Conservation (phyloP, 2,888 invertebrate genomes). For the Schrankia costaestrigalis region DNA sequence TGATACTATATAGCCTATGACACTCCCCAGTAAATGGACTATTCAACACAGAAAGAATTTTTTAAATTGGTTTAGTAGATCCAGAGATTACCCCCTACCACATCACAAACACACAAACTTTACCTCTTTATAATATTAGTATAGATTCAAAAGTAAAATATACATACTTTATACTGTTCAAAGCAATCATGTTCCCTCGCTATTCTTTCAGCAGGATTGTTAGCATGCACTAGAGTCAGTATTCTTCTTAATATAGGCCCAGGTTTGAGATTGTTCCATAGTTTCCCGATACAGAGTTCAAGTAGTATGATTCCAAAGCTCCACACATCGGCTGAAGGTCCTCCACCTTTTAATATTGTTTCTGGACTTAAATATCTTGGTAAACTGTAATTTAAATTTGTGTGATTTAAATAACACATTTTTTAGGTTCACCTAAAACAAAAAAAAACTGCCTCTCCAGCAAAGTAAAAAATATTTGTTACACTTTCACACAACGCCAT, state of each 20-base stretch:
- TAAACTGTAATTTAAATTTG: constrained; percentile 74
- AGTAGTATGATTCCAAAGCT: constrained; percentile 93
- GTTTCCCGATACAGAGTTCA: constrained; percentile 86
- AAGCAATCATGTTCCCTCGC: constrained; percentile 88
- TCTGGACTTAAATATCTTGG: constrained; percentile 92
- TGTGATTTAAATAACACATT: not conserved
- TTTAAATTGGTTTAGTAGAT: too few relatives aligned
- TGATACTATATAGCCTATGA: too few relatives aligned
- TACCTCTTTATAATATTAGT: too few relatives aligned
- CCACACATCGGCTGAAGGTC: constrained; percentile 95
- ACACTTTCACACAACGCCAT: too few relatives aligned
- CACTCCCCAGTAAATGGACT: too few relatives aligned
- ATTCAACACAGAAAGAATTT: too few relatives aligned
- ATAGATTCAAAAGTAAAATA: not conserved
- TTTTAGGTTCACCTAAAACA: too few relatives aligned
- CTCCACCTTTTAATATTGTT: constrained; percentile 85
- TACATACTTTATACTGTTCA: constrained; percentile 82
- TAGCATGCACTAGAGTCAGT: constrained; percentile 84
- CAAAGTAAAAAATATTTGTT: too few relatives aligned
- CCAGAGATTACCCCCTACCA: too few relatives aligned
- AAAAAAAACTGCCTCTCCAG: too few relatives aligned
- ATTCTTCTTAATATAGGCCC: constrained; percentile 88
- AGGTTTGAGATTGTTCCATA: constrained; percentile 88
- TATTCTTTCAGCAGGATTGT: constrained; percentile 82
- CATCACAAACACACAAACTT: too few relatives aligned